Evolutionary conservation across 1,140 invertebrate genomes (phyloP), one percentile per base, ranked within the genome.

Genomic region (Dendrolimus punctatus): DNA sequence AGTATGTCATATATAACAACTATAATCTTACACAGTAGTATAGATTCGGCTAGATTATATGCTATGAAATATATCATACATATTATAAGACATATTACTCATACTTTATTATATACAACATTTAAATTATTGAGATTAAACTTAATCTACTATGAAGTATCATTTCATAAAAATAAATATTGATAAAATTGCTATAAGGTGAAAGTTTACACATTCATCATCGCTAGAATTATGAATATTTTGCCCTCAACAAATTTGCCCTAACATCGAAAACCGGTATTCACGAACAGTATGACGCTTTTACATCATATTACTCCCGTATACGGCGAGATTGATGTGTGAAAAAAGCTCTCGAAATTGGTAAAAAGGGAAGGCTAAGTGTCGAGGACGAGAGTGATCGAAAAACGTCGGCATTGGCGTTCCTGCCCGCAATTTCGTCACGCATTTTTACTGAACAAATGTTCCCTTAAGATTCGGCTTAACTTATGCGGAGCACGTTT

Each of bases 291-390:
- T 53, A 57, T 63, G 56, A 65, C 59, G 68, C 60, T 62, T 67
- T 71, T 64, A 67, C 64, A 66, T 60, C 66, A 70, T 76, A 71
- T 66, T 66, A 70, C 64, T 64, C 64, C 62, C 60, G 62, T 66
- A 79, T 71, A 71, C 63, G 68, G 60, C 58, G 65, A 75, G 77
- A 85, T 79, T 81, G 80, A 77, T 81, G 76, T 80, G 71, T 78
- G 65, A 64, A 75, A 66, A 73, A 70, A 76, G 63, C 76, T 76
- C 66, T 72, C 73, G 73, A 83, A 81, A 85, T 85, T 85, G 78
- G 74, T 76, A 76, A 83, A 85, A 85, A 81, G 75, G 78, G 78
- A 71, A 76, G 64, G 66, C 78, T 83, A 79, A 85, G 80, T 81
- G 75, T 75, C 66, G 41, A 67, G 68, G 72, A 45, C 55, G 60